A percentile compares a stretch with the other conserved stretches of the same genome.
phyloP scores from a whole-genome alignment of 2,797 vertebrate species.

The Serranus cabrilla region DNA sequence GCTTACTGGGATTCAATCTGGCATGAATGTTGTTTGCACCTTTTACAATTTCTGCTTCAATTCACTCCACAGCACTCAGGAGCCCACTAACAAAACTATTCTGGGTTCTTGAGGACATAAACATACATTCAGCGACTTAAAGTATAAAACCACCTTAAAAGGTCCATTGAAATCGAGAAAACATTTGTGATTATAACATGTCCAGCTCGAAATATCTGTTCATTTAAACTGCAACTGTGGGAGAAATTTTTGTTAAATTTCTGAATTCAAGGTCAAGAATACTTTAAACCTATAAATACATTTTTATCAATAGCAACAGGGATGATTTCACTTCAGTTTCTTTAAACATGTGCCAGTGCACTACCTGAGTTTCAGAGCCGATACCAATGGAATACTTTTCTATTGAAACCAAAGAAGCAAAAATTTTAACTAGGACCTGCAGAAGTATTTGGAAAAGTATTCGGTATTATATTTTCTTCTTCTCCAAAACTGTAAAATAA shows the following conservation, averaged over 20 bases:
- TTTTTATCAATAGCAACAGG: not conserved
- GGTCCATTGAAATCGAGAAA: not conserved
- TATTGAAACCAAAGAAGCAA: no score
- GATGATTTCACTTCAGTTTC: not conserved
- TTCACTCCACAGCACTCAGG: conserved; percentile 18
- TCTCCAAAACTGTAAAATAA: no score
- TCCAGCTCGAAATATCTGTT: not conserved
- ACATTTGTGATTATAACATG: no score
- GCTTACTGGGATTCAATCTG: conserved; percentile 33
- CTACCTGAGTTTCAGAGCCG: no score
- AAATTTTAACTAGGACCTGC: no score
- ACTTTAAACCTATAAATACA: no score
- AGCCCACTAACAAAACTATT: not conserved
- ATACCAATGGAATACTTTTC: no score
- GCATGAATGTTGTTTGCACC: conserved; percentile 33
- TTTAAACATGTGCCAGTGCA: no score
- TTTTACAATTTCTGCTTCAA: conserved; percentile 52
- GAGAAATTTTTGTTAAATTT: not conserved
- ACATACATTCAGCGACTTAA: conserved; percentile 5
- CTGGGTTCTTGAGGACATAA: not conserved
- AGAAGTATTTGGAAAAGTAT: no score
- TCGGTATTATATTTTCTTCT: no score
- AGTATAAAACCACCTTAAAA: conserved; percentile 6
- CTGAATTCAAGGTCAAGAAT: not conserved
- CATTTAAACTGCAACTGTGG: not conserved